phyloP scores from a whole-genome alignment of 2,797 vertebrate genomes.

The Sebastes alutus region DNA sequence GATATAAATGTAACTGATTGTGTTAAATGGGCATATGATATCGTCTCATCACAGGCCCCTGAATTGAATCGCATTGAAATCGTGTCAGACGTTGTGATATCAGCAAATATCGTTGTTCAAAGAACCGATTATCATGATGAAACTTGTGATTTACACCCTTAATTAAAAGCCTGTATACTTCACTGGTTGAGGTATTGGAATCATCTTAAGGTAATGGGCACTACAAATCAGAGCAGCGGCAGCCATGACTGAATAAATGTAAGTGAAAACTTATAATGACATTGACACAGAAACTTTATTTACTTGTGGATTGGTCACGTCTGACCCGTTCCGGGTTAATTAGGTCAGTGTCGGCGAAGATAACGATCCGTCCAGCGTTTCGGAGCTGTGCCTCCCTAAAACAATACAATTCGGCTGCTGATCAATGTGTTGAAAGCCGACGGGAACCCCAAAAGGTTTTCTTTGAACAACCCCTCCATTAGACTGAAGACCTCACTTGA shows the following conservation, averaged over 20 bases:
- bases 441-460: not conserved
- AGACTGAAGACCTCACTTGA: not conserved
- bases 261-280: not conserved
- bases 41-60: fast-evolving
- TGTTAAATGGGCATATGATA: no score
- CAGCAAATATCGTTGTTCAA: not conserved
- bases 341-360: not conserved
- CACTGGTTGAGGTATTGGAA: not conserved
- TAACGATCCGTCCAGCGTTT: not conserved
- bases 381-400: not conserved
- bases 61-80: not conserved
- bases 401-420: not conserved
- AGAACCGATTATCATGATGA: not conserved
- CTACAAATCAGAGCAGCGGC: not conserved
- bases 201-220: not conserved
- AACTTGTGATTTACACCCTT: not conserved
- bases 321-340: not conserved
- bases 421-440: not conserved
- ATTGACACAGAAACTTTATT: not conserved
- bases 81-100: not conserved
- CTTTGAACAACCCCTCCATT: not conserved
- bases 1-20: no score
- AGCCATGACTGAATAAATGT: not conserved
- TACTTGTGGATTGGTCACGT: not conserved
- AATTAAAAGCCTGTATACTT: not conserved